Percentiles rank a stretch among this genome's conserved stretches.
These are phyloP conservation scores for Smithornis capensis DNA, from an alignment of 2,113 vertebrate species.

Conservation along the genomic window DNA sequence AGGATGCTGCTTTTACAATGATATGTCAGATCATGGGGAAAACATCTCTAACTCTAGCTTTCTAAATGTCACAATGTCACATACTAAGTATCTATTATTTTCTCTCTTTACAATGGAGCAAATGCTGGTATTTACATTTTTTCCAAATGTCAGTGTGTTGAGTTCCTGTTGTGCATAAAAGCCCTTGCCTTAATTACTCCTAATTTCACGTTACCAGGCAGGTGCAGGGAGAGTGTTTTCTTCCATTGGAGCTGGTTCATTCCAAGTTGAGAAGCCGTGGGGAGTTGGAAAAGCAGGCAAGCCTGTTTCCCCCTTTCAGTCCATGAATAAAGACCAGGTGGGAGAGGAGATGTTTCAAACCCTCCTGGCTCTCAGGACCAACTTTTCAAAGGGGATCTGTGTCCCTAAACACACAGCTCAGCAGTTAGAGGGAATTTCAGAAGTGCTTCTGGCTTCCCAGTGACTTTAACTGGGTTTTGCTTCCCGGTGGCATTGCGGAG, in stretches of 20 bases:
- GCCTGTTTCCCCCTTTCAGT: not conserved
- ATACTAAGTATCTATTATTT: slow-evolving; percentile 56
- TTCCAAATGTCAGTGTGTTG: slow-evolving; percentile 47
- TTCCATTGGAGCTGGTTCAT: slow-evolving; percentile 17
- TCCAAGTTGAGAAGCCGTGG: not conserved
- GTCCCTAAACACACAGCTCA: not conserved
- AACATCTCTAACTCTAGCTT: slow-evolving; percentile 56
- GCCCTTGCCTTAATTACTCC: slow-evolving; percentile 57
- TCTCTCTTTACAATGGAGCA: slow-evolving; percentile 44
- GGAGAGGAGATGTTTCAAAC: not conserved
- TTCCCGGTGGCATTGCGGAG: rapidly evolving
- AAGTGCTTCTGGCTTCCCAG: not conserved
- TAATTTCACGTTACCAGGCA: slow-evolving; percentile 52
- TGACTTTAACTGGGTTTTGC: not conserved
- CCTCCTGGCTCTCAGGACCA: rapidly evolving
- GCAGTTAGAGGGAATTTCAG: not conserved
- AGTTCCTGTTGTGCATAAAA: slow-evolving; percentile 51
- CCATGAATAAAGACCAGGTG: slow-evolving; percentile 52
- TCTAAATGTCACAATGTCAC: slow-evolving; percentile 60
- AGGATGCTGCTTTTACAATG: slow-evolving; percentile 48
- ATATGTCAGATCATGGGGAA: slow-evolving; percentile 50
- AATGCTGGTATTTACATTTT: slow-evolving; percentile 62
- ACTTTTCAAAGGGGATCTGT: not conserved
- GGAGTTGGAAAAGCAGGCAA: not conserved
- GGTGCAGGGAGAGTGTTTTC: slow-evolving; percentile 44